Percentiles rank a stretch among this genome's conserved stretches.
Conservation (phyloP, 2,113 vertebrate genomes). For the Atlantisia rogersi region DNA sequence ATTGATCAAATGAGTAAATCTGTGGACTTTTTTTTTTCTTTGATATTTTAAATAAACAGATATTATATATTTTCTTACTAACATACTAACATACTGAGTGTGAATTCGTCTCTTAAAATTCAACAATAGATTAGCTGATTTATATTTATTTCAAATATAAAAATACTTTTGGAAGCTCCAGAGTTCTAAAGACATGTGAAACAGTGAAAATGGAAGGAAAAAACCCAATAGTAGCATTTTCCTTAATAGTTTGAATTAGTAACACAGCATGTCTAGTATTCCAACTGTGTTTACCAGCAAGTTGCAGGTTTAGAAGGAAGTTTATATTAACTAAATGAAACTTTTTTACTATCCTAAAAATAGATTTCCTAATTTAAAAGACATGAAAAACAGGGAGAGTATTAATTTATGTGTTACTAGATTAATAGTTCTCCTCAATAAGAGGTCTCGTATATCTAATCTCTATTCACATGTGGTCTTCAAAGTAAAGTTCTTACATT, state of each 20-base stretch:
- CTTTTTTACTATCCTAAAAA: background rate
- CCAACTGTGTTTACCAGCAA: background rate
- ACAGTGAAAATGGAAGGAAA: background rate
- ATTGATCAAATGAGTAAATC: background rate
- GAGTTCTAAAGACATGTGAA: background rate
- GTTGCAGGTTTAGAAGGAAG: background rate
- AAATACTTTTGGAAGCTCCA: background rate
- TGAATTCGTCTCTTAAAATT: background rate
- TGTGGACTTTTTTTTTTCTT: background rate
- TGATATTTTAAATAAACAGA: background rate
- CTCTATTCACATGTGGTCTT: background rate
- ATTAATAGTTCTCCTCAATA: background rate
- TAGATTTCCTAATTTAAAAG: background rate
- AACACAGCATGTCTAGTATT: background rate
- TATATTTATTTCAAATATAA: background rate
- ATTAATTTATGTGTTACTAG: background rate
- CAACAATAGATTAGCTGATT: background rate
- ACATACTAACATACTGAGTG: rapidly evolving
- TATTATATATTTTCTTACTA: background rate
- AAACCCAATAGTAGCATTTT: background rate
- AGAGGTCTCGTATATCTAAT: background rate
- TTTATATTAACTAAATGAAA: background rate
- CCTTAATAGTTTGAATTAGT: background rate
- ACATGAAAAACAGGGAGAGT: background rate
- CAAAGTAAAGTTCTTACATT: background rate